phyloP scores from a whole-genome alignment of 2,888 invertebrate species.

The Cerastis leucographa region DNA sequence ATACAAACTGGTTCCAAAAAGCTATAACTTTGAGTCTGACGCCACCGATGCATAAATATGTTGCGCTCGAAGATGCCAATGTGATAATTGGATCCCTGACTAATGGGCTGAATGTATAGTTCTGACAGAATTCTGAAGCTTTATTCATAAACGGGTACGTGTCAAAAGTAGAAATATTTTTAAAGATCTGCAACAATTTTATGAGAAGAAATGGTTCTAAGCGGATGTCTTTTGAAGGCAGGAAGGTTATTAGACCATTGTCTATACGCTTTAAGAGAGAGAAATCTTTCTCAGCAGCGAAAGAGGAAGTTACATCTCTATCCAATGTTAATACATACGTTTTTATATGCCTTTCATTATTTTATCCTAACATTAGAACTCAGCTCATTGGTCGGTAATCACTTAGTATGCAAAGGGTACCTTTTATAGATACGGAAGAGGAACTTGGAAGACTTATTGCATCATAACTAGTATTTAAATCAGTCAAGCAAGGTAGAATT shows the following conservation, averaged over 20 bases:
- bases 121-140: slow-evolving; percentile 21
- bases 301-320: slow-evolving; percentile 50
- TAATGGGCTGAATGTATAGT: slow-evolving; percentile 40
- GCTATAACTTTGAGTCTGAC: slow-evolving; percentile 70
- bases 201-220: slow-evolving; percentile 16
- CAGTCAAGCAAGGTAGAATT: slow-evolving; percentile 52
- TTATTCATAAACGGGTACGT: slow-evolving; percentile 28
- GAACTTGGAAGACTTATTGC: slow-evolving; percentile 63
- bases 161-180: slow-evolving; percentile 22
- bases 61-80: slow-evolving; percentile 63
- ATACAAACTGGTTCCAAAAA: slow-evolving; percentile 73
- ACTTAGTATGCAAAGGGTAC: slow-evolving; percentile 59
- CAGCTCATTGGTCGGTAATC: slow-evolving; percentile 55
- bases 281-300: slow-evolving; percentile 53
- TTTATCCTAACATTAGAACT: slow-evolving; percentile 44
- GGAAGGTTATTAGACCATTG: slow-evolving; percentile 49
- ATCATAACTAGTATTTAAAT: slow-evolving; percentile 64
- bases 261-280: slow-evolving; percentile 37
- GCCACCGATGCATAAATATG: slow-evolving; percentile 79
- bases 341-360: slow-evolving; percentile 52
- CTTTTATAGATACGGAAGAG: slow-evolving; percentile 60
- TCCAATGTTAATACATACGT: slow-evolving; percentile 35
- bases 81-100: slow-evolving; percentile 68
- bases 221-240: slow-evolving; percentile 15
- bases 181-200: slow-evolving; percentile 3